A percentile compares a stretch with the other conserved stretches of the same genome.
These are phyloP conservation scores for Acanthosoma haemorrhoidale DNA, from an alignment of 2,888 invertebrate genomes.

Conservation along the genomic window DNA sequence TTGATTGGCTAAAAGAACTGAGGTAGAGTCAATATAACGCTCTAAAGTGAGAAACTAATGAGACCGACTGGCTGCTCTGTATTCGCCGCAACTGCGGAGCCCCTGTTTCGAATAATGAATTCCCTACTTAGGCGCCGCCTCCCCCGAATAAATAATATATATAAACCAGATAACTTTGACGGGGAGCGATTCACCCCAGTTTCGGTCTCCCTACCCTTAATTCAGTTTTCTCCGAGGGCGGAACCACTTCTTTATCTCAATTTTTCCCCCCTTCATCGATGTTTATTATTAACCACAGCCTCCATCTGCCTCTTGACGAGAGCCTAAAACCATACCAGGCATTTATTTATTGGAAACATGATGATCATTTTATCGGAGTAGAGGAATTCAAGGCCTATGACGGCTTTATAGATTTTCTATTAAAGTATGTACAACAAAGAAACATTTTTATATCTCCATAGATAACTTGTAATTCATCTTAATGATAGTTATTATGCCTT, in stretches of 20 bases:
- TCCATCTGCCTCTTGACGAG: too few species aligned
- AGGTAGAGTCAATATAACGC: not conserved
- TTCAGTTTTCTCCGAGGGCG: not conserved
- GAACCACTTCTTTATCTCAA: not conserved
- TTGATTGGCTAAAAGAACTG: not conserved
- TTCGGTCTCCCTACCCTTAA: not conserved
- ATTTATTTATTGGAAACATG: too few species aligned
- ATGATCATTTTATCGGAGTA: too few species aligned
- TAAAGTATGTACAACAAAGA: too few species aligned
- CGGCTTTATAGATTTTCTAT: too few species aligned
- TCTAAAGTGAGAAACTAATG: not conserved
- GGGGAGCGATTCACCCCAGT: too few species aligned
- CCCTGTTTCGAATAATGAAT: not conserved
- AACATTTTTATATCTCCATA: too few species aligned
- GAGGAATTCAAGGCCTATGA: too few species aligned
- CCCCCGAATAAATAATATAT: not conserved
- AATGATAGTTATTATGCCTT: too few species aligned
- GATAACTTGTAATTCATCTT: too few species aligned
- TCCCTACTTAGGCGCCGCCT: not conserved
- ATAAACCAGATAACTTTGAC: not conserved
- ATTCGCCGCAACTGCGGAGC: not conserved
- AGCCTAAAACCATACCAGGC: too few species aligned
- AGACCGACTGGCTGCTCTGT: not conserved
- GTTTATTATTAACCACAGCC: too few species aligned
- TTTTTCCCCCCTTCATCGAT: not conserved